Percentiles rank a stretch among this genome's conserved stretches.
phyloP scores from a whole-genome alignment of 2,888 invertebrate species.

The Scaptomyza parva region DNA sequence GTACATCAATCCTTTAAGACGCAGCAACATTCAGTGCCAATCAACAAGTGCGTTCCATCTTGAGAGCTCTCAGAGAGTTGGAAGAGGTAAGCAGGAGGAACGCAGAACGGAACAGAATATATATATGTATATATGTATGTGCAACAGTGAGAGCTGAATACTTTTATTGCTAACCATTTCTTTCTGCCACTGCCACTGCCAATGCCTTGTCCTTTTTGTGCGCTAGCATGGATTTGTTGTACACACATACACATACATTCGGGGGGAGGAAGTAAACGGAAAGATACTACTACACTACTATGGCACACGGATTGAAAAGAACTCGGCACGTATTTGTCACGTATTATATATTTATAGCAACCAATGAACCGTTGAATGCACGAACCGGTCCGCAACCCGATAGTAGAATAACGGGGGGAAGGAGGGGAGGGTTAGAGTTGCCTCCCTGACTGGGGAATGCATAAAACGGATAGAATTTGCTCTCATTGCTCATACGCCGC shows the following conservation, averaged over 20 bases:
- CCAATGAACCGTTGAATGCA: constrained; percentile 80
- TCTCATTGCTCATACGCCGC: constrained; percentile 76
- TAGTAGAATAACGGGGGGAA: background rate
- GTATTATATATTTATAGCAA: constrained; percentile 80
- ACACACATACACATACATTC: constrained; percentile 18
- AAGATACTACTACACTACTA: no score
- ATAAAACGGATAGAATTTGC: constrained; percentile 60
- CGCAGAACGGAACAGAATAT: no score
- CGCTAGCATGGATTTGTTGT: constrained; percentile 69
- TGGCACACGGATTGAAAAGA: constrained; percentile 70
- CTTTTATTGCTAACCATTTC: constrained; percentile 79
- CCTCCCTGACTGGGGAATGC: constrained; percentile 53
- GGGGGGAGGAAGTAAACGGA: background rate
- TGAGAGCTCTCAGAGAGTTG: no score
- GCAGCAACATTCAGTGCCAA: constrained; percentile 79
- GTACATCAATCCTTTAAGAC: constrained; percentile 79
- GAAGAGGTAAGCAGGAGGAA: constrained; percentile 3
- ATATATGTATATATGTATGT: constrained; percentile 63
- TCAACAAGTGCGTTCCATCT: constrained; percentile 79
- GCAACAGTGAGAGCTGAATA: constrained; percentile 77
- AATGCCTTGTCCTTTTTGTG: constrained; percentile 43
- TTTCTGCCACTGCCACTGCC: constrained; percentile 28
- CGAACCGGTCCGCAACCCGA: constrained; percentile 62
- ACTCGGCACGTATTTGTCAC: constrained; percentile 80
- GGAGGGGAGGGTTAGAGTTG: background rate